Evolutionary conservation across 2,113 vertebrate species (phyloP).

Genomic region (Psilopsiagon aurifrons): DNA sequence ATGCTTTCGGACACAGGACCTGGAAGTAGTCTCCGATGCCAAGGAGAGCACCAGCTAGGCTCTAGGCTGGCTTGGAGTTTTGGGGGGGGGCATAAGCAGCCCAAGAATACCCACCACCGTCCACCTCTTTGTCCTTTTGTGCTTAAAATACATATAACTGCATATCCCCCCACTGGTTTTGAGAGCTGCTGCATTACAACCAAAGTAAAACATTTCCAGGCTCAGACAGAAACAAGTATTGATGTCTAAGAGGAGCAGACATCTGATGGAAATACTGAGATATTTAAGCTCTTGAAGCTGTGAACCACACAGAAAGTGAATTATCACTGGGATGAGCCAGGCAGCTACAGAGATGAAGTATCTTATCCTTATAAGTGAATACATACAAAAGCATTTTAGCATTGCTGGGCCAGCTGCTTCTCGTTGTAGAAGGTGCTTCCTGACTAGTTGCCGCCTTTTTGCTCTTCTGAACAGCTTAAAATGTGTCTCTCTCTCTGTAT

Average conservation of each 20-base stretch:
- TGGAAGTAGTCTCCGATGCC: background rate
- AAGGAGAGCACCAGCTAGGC: background rate
- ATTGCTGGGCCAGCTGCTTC: background rate
- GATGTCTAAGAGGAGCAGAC: slow-evolving; percentile 33
- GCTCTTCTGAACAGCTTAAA: background rate
- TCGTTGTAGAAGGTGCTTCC: background rate
- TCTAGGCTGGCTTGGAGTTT: background rate
- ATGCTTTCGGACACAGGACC: background rate
- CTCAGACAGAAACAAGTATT: slow-evolving; percentile 18
- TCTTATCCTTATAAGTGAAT: slow-evolving; percentile 60
- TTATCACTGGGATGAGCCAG: slow-evolving; percentile 47
- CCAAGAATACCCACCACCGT: background rate
- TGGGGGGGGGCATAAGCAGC: background rate
- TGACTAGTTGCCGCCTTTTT: background rate
- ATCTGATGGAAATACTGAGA: slow-evolving; percentile 58
- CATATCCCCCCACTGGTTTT: background rate
- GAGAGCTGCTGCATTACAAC: background rate
- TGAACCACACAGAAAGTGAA: slow-evolving; percentile 23
- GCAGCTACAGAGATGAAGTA: slow-evolving; percentile 10
- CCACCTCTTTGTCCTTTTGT: fast-evolving
- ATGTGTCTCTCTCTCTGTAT: background rate
- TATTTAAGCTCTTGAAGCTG: slow-evolving; percentile 14
- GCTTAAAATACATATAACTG: background rate
- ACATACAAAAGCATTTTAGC: background rate
- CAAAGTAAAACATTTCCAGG: slow-evolving; percentile 40